A percentile compares a stretch with the other conserved stretches of the same genome.
phyloP scores from a whole-genome alignment of 2,888 invertebrate genomes.

The Incurvaria masculella region DNA sequence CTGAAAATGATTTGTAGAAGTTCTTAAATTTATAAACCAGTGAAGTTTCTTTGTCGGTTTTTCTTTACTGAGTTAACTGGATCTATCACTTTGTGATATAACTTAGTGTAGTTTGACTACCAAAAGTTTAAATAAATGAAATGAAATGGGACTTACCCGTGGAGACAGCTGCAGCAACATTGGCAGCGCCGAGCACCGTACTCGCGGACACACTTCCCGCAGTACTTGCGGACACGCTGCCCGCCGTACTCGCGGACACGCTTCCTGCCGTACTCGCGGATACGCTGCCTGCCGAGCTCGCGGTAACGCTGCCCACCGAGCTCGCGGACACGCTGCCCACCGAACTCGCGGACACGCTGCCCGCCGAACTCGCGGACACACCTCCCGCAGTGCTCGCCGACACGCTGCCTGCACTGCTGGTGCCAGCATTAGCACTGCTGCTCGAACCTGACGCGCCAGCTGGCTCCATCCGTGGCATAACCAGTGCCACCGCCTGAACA shows the following conservation, averaged over 20 bases:
- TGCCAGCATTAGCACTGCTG: slow-evolving; percentile 22
- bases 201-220: background rate
- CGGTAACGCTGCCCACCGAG: background rate
- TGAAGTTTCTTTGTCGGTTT: too few relatives aligned
- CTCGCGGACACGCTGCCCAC: background rate
- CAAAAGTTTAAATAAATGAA: too few relatives aligned
- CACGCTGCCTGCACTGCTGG: slow-evolving; percentile 16
- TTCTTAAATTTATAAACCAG: too few relatives aligned
- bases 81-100: too few relatives aligned
- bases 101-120: too few relatives aligned
- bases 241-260: slow-evolving; percentile 21
- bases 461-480: slow-evolving; percentile 67
- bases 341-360: background rate
- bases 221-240: background rate
- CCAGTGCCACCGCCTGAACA: slow-evolving; percentile 70
- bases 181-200: background rate
- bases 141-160: too few relatives aligned
- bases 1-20: too few relatives aligned
- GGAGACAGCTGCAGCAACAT: slow-evolving; percentile 15
- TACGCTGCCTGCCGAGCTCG: background rate
- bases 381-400: slow-evolving; percentile 12
- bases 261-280: slow-evolving; percentile 22
- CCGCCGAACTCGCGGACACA: slow-evolving; percentile 4
- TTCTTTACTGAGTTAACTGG: too few relatives aligned
- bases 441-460: slow-evolving; percentile 35